A percentile compares a stretch with the other conserved stretches of the same genome.
phyloP scores from a whole-genome alignment of 1,140 invertebrate genomes.

The Chrysoperla carnea region DNA sequence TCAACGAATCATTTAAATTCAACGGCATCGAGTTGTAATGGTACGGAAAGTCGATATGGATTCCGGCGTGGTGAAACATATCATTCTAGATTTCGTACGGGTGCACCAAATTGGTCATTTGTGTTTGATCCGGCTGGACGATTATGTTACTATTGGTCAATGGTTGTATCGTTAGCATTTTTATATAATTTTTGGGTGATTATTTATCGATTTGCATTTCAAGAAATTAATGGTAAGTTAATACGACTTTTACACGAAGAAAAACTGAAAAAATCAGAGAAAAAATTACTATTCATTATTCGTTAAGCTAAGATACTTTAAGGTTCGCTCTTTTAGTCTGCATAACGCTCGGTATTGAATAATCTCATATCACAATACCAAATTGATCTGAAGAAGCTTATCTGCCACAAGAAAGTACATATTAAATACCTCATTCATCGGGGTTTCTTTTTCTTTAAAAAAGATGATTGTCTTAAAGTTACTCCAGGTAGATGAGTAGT shows the following conservation, averaged over 20 bases:
- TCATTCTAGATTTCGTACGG: constrained; percentile 25
- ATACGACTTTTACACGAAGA: constrained; percentile 6
- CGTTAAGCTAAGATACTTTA: no score
- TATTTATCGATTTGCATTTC: constrained; percentile 95
- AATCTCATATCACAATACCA: no score
- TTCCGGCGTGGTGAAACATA: constrained; percentile 22
- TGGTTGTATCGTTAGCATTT: constrained; percentile 94
- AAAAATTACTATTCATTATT: background rate
- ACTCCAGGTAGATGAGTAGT: no score
- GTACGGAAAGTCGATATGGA: constrained; percentile 35
- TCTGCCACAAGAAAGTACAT: no score
- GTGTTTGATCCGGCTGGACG: constrained; percentile 83
- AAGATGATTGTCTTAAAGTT: no score
- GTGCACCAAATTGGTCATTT: constrained; percentile 68
- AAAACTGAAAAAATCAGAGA: background rate
- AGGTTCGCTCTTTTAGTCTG: no score
- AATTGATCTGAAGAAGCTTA: no score
- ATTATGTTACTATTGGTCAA: constrained; percentile 90
- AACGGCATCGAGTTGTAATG: constrained; percentile 35
- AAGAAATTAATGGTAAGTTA: constrained; percentile 67
- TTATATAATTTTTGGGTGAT: constrained; percentile 99
- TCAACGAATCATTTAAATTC: constrained; percentile 45
- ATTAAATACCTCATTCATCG: no score
- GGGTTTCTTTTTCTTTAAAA: no score
- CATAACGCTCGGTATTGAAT: no score